Conservation (phyloP, 2,113 vertebrate species). For the Astur gentilis region DNA sequence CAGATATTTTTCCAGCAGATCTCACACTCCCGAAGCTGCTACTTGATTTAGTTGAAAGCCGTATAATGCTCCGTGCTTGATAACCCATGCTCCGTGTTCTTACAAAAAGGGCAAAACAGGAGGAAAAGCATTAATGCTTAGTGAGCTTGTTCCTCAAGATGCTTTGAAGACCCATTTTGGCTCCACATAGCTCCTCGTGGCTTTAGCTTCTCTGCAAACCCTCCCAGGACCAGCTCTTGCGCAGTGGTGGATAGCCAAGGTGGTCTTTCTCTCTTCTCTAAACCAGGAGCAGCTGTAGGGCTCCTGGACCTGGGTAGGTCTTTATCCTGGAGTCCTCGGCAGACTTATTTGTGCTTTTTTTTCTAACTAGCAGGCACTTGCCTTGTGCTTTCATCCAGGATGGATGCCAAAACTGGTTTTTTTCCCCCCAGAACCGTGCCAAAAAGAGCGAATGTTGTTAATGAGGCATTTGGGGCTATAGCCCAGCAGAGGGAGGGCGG, state of each 20-base stretch:
- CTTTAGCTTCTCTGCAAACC: not conserved
- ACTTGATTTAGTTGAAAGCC: not conserved
- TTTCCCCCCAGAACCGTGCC: not conserved
- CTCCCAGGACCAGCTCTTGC: not conserved
- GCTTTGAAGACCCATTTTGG: not conserved
- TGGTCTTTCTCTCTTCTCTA: not conserved
- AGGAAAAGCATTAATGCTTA: not conserved
- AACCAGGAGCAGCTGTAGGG: not conserved
- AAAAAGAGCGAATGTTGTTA: not conserved
- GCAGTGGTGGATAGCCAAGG: not conserved
- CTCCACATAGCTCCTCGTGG: not conserved
- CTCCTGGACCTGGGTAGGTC: not conserved
- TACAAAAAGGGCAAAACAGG: not conserved
- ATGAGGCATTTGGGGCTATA: not conserved
- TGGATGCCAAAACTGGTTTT: not conserved
- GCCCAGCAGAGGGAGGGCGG: not conserved
- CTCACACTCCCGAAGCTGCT: not conserved
- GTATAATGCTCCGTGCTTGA: rapidly evolving
- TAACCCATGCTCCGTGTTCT: rapidly evolving
- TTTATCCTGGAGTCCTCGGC: not conserved
- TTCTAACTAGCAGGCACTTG: not conserved
- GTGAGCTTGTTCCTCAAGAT: not conserved
- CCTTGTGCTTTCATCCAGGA: not conserved
- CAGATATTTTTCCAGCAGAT: not conserved
- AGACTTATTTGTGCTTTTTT: not conserved